Percentiles rank a stretch among this genome's conserved stretches.
Evolutionary conservation across 2,888 invertebrate genomes (phyloP).

Genomic region (Cephus pulcher): DNA sequence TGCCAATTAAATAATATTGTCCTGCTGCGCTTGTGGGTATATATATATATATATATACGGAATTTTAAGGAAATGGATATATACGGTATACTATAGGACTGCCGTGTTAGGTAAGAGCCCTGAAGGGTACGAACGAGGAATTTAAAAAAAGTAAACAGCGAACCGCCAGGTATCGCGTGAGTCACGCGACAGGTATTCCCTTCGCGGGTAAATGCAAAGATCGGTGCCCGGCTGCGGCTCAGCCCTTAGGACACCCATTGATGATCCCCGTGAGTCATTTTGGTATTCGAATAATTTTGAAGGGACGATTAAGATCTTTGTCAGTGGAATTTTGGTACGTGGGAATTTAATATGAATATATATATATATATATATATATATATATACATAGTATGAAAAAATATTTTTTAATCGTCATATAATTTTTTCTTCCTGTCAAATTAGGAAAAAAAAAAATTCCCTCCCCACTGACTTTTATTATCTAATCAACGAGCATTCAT

Average conservation of each 20-base stretch:
- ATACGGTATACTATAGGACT: background rate
- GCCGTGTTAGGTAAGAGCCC: background rate
- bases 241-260: background rate
- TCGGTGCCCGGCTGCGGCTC: background rate
- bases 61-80: background rate
- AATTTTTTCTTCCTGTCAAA: background rate
- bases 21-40: no score
- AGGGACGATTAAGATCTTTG: background rate
- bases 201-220: background rate
- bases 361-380: background rate
- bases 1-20: no score
- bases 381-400: background rate
- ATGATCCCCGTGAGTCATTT: background rate
- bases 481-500: background rate
- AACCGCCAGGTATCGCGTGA: background rate
- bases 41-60: background rate
- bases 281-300: background rate
- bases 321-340: background rate
- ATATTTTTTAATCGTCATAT: background rate
- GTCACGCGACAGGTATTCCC: constrained; percentile 4
- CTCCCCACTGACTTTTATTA: background rate
- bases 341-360: background rate
- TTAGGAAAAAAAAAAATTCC: no score
- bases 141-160: background rate
- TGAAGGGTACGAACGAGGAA: background rate